A percentile compares a stretch with the other conserved stretches of the same genome.
Evolutionary conservation across 2,113 vertebrate genomes (phyloP).

Genomic region (Pelecanus crispus): DNA sequence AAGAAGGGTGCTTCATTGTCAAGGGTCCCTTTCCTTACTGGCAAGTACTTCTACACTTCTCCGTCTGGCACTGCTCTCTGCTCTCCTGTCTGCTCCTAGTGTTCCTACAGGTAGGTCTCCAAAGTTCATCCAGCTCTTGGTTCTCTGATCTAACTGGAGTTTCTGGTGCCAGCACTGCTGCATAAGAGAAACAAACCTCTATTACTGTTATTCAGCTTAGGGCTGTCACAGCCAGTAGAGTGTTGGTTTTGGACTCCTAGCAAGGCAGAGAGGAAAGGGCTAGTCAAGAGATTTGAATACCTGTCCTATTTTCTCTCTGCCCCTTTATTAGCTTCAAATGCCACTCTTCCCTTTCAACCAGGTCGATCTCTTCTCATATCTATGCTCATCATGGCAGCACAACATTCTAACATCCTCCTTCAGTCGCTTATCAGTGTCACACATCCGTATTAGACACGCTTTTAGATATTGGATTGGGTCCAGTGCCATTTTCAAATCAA

Average conservation of each 20-base stretch:
- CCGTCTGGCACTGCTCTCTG: accelerated
- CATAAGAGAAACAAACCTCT: neutral
- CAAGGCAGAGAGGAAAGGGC: neutral
- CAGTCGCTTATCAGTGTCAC: neutral
- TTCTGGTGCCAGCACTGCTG: neutral
- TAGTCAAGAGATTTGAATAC: neutral
- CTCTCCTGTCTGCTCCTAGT: neutral
- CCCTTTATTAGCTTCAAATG: neutral
- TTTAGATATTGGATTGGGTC: neutral
- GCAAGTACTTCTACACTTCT: neutral
- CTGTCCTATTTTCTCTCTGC: neutral
- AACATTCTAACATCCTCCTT: neutral
- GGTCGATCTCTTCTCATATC: neutral
- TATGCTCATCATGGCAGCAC: neutral
- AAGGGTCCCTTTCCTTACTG: too few species aligned
- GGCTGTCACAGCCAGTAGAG: neutral
- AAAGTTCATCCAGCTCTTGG: neutral
- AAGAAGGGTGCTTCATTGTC: neutral
- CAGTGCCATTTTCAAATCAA: neutral
- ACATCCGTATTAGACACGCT: neutral
- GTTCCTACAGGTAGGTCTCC: neutral
- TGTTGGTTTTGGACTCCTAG: neutral
- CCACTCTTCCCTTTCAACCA: neutral
- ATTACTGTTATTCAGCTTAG: neutral
- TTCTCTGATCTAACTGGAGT: neutral